Conservation (phyloP, 1,140 invertebrate species). For the Caenorhabditis brenneri region DNA sequence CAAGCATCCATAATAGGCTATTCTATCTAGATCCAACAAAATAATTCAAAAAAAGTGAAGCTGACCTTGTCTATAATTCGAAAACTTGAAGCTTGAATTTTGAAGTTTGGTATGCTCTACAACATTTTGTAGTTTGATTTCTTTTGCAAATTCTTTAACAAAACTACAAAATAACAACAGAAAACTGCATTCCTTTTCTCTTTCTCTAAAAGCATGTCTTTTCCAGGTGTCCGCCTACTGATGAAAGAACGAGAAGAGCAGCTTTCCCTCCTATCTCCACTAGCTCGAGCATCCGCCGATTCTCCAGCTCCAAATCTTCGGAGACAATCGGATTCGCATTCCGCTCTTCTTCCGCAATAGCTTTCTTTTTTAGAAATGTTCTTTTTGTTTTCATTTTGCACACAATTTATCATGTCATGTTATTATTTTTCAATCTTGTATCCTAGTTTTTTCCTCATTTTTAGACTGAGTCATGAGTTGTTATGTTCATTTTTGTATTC, state of each 20-base stretch:
- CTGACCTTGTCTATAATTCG: no score
- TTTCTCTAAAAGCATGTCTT: constrained; percentile 22
- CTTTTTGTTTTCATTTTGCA: not conserved
- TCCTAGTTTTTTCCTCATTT: not conserved
- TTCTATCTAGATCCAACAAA: no score
- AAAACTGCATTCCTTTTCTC: not conserved
- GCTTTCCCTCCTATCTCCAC: not conserved
- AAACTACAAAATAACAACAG: no score
- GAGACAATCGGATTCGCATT: constrained; percentile 15
- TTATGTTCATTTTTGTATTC: not conserved
- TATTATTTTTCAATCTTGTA: not conserved
- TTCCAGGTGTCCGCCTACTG: constrained; percentile 12
- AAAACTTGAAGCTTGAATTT: no score
- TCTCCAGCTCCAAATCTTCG: not conserved
- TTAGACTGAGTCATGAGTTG: not conserved
- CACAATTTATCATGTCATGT: not conserved
- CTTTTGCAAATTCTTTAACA: no score
- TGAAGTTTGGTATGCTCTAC: no score
- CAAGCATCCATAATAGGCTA: no score
- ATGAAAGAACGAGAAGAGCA: constrained; percentile 32
- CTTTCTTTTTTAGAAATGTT: no score
- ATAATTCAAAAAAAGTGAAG: no score
- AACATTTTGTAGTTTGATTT: no score
- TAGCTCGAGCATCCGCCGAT: not conserved
- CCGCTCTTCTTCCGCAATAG: not conserved